These are phyloP conservation scores for Unio delphinus DNA, from an alignment of 2,888 invertebrate genomes.

Conservation along the genomic window DNA sequence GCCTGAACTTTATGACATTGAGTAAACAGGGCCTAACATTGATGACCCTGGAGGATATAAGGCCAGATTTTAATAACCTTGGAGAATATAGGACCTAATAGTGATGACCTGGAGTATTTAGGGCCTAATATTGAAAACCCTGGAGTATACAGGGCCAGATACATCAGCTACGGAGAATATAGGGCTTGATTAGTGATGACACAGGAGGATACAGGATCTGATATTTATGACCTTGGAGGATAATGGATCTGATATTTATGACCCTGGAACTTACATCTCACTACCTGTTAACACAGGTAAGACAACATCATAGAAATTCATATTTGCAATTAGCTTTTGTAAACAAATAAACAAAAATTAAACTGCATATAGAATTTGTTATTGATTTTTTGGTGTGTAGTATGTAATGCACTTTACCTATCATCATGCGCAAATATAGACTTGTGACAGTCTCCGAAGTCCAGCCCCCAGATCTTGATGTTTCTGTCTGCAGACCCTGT, in stretches of 20 bases:
- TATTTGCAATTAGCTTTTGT: background rate
- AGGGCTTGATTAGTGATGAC: too few relatives aligned
- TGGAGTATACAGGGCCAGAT: background rate
- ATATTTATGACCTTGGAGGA: background rate
- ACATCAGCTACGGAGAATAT: too few relatives aligned
- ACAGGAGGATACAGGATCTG: too few relatives aligned
- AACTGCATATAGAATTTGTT: too few relatives aligned
- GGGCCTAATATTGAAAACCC: background rate
- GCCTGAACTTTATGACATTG: too few relatives aligned
- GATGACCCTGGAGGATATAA: too few relatives aligned
- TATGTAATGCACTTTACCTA: constrained; percentile 61
- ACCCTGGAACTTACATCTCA: background rate
- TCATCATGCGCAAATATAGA: constrained; percentile 97
- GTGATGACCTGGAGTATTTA: background rate
- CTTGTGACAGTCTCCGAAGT: constrained; percentile 97
- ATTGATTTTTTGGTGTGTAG: too few relatives aligned
- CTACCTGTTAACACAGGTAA: background rate
- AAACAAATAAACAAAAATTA: background rate
- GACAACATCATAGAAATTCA: background rate
- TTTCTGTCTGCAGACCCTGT: constrained; percentile 97
- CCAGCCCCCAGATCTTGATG: constrained; percentile 98
- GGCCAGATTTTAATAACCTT: too few relatives aligned
- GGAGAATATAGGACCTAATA: too few relatives aligned
- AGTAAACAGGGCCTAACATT: too few relatives aligned
- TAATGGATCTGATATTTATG: background rate